These are phyloP conservation scores for Drosophila asahinai DNA, from an alignment of 1,140 invertebrate genomes.

Conservation along the genomic window DNA sequence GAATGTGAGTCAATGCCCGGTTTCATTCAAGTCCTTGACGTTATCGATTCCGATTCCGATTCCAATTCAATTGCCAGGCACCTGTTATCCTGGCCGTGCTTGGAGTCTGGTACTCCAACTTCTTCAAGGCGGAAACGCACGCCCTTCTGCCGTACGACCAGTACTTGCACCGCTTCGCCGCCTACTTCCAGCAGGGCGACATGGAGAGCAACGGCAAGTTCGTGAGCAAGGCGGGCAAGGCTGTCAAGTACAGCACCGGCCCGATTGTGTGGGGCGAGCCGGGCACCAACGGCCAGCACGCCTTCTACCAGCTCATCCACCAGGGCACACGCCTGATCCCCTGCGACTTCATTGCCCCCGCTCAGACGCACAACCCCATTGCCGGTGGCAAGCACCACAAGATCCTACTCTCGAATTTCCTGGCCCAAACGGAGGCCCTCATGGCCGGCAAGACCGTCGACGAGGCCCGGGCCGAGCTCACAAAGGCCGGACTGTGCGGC, in stretches of 20 bases:
- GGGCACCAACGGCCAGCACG: constrained; percentile 99
- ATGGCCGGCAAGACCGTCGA: constrained; percentile 95
- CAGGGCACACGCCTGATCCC: constrained; percentile 93
- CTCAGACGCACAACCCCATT: constrained; percentile 97
- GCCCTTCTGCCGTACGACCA: constrained; percentile 99
- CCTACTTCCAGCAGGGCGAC: constrained; percentile 99
- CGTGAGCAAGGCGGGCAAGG: constrained; percentile 89
- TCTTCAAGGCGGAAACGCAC: constrained; percentile 97
- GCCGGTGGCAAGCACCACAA: constrained; percentile 91
- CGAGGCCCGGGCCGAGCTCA: constrained; percentile 91
- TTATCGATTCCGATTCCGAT: not conserved
- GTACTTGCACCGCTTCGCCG: constrained; percentile 99
- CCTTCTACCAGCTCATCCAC: constrained; percentile 98
- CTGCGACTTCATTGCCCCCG: constrained; percentile 98
- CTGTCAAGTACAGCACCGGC: constrained; percentile 94
- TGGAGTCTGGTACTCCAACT: constrained; percentile 98
- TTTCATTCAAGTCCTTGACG: not conserved
- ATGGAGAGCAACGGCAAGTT: constrained; percentile 99
- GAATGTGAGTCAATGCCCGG: constrained; percentile 90
- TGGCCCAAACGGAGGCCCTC: constrained; percentile 99
- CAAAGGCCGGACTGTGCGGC: constrained; percentile 89
- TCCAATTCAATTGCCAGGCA: constrained; percentile 87
- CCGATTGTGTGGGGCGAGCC: constrained; percentile 99
- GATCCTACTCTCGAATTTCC: constrained; percentile 98
- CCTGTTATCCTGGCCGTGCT: constrained; percentile 97